These are phyloP conservation scores for Gephyroberyx darwinii DNA, from an alignment of 2,797 vertebrate species.

Conservation along the genomic window DNA sequence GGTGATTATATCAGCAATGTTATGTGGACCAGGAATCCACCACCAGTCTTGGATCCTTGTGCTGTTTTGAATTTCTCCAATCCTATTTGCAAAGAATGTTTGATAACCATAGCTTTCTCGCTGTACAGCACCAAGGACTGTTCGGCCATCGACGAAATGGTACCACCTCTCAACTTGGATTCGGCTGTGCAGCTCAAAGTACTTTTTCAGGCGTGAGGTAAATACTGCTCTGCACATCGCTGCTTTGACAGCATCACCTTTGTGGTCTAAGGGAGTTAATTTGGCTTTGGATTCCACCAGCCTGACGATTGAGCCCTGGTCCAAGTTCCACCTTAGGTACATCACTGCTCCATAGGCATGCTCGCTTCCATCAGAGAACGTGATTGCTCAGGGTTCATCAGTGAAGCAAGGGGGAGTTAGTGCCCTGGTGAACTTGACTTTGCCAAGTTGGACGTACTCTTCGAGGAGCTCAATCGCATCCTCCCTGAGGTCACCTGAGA, in stretches of 20 bases:
- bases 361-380: constrained; percentile 54
- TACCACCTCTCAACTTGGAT: constrained; percentile 32
- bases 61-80: constrained; percentile 40
- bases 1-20: constrained; percentile 30
- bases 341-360: constrained; percentile 47
- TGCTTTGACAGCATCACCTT: constrained; percentile 37
- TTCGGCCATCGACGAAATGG: constrained; percentile 44
- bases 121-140: constrained; percentile 39
- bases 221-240: constrained; percentile 51
- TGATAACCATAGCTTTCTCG: constrained; percentile 45
- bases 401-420: constrained; percentile 4
- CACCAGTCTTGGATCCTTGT: constrained; percentile 37
- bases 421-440: constrained; percentile 20
- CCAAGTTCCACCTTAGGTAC: constrained; percentile 31
- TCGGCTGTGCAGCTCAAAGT: constrained; percentile 17
- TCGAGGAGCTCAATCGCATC: constrained; percentile 43
- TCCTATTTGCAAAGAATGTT: constrained; percentile 49
- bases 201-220: constrained; percentile 26
- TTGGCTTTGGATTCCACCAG: constrained; percentile 54
- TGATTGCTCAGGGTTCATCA: constrained; percentile 5
- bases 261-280: constrained; percentile 38
- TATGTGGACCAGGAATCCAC: constrained; percentile 36
- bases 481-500: constrained; percentile 37
- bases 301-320: not conserved
- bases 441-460: constrained; percentile 29